Evolutionary conservation across 2,797 vertebrate genomes (phyloP).

Genomic region (Sebastes iracundus): DNA sequence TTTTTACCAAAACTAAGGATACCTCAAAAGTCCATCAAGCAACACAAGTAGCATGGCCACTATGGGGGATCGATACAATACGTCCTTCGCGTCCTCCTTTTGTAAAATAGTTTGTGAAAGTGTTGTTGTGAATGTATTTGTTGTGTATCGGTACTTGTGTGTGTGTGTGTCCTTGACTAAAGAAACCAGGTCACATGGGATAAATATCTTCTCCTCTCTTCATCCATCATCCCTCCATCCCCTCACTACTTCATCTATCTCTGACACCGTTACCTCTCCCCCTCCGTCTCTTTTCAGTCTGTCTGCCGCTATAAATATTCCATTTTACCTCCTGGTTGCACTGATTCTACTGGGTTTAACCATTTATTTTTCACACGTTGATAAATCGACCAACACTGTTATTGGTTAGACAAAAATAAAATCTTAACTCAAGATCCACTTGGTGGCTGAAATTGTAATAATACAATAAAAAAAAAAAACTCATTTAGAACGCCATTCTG

Average conservation of each 20-base stretch:
- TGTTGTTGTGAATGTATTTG: not conserved
- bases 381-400: too few species aligned
- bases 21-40: too few species aligned
- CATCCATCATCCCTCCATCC: constrained; percentile 22
- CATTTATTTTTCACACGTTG: not conserved
- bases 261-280: not conserved
- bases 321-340: not conserved
- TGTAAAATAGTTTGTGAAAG: too few species aligned
- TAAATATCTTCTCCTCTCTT: not conserved
- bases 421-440: not conserved
- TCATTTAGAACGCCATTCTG: not conserved
- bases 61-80: too few species aligned
- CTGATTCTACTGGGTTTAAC: not conserved
- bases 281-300: not conserved
- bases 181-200: constrained; percentile 18
- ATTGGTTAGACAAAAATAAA: not conserved
- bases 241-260: not conserved
- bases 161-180: constrained; percentile 19
- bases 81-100: too few species aligned
- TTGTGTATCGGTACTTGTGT: not conserved
- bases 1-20: not conserved
- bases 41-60: too few species aligned
- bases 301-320: not conserved
- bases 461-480: too few species aligned
- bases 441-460: too few species aligned